phyloP scores from a whole-genome alignment of 2,888 invertebrate species.

The Megalurothrips usitatus region DNA sequence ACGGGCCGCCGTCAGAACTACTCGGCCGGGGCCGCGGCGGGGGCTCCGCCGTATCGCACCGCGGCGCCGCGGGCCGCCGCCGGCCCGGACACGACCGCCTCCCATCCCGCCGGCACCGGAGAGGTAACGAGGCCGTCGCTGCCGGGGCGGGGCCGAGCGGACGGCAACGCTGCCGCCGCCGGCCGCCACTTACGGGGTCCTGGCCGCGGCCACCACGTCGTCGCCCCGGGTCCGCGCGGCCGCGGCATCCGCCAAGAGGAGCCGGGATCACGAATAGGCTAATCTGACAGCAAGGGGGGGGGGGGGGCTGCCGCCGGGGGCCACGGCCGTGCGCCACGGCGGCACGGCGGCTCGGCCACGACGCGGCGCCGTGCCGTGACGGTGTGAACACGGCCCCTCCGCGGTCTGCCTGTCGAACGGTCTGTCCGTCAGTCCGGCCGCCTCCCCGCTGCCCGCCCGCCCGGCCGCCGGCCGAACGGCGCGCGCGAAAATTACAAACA shows the following conservation, averaged over 20 bases:
- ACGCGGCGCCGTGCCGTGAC: background rate
- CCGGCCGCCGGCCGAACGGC: background rate
- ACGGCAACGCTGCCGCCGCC: too few species aligned
- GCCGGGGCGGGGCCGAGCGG: too few species aligned
- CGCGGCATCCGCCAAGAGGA: background rate
- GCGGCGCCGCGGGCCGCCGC: too few species aligned
- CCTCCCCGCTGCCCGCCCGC: background rate
- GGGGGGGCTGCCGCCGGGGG: background rate
- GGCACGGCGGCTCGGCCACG: background rate
- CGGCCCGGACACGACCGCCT: too few species aligned
- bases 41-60: too few species aligned
- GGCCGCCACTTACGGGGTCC: too few species aligned
- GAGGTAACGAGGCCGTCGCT: too few species aligned
- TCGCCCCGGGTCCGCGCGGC: background rate
- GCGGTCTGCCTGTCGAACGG: background rate
- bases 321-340: background rate
- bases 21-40: too few species aligned
- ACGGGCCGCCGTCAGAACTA: too few species aligned
- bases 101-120: too few species aligned
- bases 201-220: too few species aligned
- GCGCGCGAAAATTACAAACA: background rate
- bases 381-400: conserved; percentile 17
- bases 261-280: conserved; percentile 8
- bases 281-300: background rate
- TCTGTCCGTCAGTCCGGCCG: background rate